These are phyloP conservation scores for Passer montanus DNA, from an alignment of 2,113 vertebrate species.

Conservation along the genomic window DNA sequence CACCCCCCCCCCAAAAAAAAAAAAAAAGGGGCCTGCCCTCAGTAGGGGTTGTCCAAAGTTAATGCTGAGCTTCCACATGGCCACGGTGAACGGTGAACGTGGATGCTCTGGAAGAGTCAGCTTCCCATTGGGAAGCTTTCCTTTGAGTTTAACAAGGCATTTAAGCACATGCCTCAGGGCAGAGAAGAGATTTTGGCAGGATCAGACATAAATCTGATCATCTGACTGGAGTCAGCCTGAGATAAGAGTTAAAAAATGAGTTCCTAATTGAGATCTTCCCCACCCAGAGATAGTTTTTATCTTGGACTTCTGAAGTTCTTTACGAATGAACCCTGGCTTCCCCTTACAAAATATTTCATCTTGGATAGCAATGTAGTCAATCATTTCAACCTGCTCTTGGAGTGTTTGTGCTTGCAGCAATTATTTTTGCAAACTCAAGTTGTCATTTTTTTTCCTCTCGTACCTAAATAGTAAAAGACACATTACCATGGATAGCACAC, in stretches of 20 bases:
- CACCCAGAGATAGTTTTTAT: neutral
- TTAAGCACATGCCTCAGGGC: neutral
- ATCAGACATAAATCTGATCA: neutral
- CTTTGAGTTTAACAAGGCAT: neutral
- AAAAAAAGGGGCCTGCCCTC: neutral
- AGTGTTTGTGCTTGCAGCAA: neutral
- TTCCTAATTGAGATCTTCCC: neutral
- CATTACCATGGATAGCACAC: too few relatives aligned
- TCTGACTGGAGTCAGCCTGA: neutral
- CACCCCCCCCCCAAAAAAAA: too few relatives aligned
- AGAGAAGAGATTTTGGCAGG: neutral
- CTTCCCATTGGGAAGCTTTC: neutral
- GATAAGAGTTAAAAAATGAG: neutral
- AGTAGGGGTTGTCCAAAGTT: neutral
- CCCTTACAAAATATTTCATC: neutral
- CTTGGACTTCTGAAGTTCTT: neutral
- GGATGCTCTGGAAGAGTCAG: neutral
- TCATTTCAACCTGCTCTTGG: neutral
- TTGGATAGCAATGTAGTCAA: neutral
- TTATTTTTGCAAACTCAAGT: neutral
- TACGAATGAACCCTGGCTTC: neutral
- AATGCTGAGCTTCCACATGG: neutral
- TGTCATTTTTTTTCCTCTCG: neutral
- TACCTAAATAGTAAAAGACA: neutral
- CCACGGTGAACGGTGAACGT: rapidly evolving